These are phyloP conservation scores for Triops cancriformis DNA, from an alignment of 1,140 invertebrate genomes.

Conservation along the genomic window DNA sequence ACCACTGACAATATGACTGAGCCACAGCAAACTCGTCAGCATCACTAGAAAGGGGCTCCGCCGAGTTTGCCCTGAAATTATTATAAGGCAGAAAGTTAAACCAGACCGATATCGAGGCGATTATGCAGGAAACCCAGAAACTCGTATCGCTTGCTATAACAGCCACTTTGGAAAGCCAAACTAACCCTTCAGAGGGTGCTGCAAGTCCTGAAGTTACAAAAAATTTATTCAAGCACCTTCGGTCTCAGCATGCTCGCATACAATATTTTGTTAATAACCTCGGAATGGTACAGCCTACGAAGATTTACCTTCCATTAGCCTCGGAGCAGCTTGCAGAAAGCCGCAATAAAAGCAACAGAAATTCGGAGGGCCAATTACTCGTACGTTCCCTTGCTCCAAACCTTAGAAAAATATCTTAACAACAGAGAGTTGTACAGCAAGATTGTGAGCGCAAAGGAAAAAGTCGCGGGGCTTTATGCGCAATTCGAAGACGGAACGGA, in stretches of 20 bases:
- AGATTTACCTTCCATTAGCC: background rate
- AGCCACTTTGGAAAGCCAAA: background rate
- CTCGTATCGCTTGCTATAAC: background rate
- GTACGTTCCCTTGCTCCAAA: background rate
- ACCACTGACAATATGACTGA: background rate
- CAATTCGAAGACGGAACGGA: constrained; percentile 23
- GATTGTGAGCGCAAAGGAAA: background rate
- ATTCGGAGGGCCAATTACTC: background rate
- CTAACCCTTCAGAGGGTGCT: background rate
- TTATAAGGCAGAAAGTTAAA: background rate
- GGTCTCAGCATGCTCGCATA: background rate
- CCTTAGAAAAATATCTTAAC: background rate
- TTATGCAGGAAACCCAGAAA: background rate
- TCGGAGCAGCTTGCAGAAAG: background rate
- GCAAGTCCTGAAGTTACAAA: background rate
- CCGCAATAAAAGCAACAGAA: background rate
- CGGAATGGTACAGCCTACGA: background rate
- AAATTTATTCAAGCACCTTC: background rate
- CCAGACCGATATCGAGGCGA: background rate
- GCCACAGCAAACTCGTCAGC: background rate
- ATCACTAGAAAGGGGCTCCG: background rate
- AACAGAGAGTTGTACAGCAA: background rate
- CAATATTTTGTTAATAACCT: background rate
- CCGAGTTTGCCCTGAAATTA: background rate
- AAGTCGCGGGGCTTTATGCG: background rate